Evolutionary conservation across 2,888 invertebrate species (phyloP).

Genomic region (Drosophila paucipuncta): DNA sequence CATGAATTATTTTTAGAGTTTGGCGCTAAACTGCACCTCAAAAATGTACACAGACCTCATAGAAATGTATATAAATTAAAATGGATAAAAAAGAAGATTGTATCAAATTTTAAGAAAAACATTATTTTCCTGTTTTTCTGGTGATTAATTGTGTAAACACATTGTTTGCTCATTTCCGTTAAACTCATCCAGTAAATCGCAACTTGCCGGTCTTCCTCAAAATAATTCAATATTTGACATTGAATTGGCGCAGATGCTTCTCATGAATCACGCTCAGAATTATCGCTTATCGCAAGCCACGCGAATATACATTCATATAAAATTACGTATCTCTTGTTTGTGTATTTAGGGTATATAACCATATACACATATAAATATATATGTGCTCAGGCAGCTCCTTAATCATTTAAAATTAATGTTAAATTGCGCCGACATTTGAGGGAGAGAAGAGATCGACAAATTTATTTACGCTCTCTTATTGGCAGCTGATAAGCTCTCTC

Average conservation of each 20-base stretch:
- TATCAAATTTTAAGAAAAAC: background rate
- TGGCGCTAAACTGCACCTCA: background rate
- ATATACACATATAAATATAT: background rate
- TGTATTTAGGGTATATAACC: background rate
- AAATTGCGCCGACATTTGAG: background rate
- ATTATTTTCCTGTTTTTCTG: no score
- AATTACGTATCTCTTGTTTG: background rate
- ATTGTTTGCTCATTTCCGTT: constrained; percentile 11
- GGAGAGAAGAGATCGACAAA: background rate
- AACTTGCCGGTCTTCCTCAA: constrained; percentile 2
- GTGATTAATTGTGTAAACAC: background rate
- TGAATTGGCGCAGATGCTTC: constrained; percentile 47
- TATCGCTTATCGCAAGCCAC: constrained; percentile 34
- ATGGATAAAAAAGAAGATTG: background rate
- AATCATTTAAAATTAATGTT: background rate
- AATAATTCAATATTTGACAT: constrained; percentile 50
- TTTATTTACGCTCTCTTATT: background rate
- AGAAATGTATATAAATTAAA: background rate
- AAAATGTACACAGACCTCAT: background rate
- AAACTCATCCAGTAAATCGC: background rate
- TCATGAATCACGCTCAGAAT: constrained; percentile 50
- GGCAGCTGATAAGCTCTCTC: constrained; percentile 56
- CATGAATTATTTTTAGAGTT: background rate
- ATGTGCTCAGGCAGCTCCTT: background rate
- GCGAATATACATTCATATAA: constrained; percentile 5